These are phyloP conservation scores for Dicycla oo DNA, from an alignment of 2,888 invertebrate species.

Conservation along the genomic window DNA sequence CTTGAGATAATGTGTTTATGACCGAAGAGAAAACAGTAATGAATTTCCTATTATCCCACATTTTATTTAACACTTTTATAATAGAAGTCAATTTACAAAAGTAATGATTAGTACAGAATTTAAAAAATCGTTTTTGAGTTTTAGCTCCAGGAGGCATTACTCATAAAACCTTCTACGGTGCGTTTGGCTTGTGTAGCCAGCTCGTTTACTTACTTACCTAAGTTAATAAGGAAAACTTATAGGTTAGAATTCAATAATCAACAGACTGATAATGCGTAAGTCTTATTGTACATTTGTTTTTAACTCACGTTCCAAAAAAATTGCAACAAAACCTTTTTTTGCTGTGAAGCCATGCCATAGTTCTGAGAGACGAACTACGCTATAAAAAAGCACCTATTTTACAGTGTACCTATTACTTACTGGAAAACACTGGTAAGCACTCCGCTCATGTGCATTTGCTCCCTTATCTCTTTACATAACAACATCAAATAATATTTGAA, in stretches of 20 bases:
- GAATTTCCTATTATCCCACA: not conserved
- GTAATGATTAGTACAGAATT: not conserved
- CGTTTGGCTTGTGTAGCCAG: not conserved
- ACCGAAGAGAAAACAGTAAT: not conserved
- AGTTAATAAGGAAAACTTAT: not conserved
- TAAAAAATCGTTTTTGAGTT: too few relatives aligned
- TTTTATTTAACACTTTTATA: not conserved
- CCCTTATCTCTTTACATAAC: not conserved
- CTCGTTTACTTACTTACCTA: not conserved
- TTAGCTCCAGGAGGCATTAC: not conserved
- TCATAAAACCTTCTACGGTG: not conserved
- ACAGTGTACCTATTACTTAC: not conserved
- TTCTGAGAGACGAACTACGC: not conserved
- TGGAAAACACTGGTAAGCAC: not conserved
- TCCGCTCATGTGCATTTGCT: not conserved
- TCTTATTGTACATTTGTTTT: not conserved
- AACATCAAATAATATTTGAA: conserved; percentile 9
- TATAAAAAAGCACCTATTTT: not conserved
- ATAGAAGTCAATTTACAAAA: not conserved
- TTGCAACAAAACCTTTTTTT: not conserved
- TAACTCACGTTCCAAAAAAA: not conserved
- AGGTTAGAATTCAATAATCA: not conserved
- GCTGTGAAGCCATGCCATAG: not conserved
- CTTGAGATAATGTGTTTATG: not conserved
- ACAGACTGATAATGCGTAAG: too few relatives aligned